Percentiles rank a stretch among this genome's conserved stretches.
These are phyloP conservation scores for Lycaena phlaeas DNA, from an alignment of 2,888 invertebrate genomes.

Conservation along the genomic window DNA sequence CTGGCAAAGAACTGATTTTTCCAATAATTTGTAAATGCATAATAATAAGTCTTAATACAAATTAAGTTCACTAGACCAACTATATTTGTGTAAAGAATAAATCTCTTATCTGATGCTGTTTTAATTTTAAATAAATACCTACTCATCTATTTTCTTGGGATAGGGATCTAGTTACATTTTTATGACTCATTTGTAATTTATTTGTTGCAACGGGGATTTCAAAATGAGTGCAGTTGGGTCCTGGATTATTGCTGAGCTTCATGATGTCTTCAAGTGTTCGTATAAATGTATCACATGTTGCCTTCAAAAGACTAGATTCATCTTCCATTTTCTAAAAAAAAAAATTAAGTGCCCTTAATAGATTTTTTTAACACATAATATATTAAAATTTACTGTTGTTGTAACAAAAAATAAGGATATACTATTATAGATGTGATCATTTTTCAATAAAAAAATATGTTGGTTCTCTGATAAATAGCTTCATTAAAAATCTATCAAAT, in stretches of 20 bases:
- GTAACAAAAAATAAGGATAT: too few species aligned
- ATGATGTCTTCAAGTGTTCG: slow-evolving; percentile 86
- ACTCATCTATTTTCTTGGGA: slow-evolving; percentile 68
- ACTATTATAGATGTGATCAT: too few species aligned
- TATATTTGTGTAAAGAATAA: neutral
- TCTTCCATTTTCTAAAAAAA: slow-evolving; percentile 79
- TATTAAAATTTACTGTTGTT: too few species aligned
- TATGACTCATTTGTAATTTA: slow-evolving; percentile 32
- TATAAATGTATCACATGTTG: slow-evolving; percentile 89
- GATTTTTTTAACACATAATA: too few species aligned
- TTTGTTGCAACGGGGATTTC: slow-evolving; percentile 40
- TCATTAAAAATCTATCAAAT: too few species aligned
- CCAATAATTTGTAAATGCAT: neutral
- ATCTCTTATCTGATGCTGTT: neutral
- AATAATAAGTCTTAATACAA: neutral
- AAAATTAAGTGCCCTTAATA: too few species aligned
- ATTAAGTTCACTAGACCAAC: neutral
- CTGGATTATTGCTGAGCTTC: slow-evolving; percentile 64
- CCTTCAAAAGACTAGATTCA: slow-evolving; percentile 80
- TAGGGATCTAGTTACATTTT: slow-evolving; percentile 45
- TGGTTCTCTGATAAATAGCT: too few species aligned
- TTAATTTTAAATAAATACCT: slow-evolving; percentile 10
- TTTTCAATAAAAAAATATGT: too few species aligned
- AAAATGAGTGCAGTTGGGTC: slow-evolving; percentile 32
- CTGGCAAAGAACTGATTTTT: neutral